phyloP scores from a whole-genome alignment of 2,797 vertebrate genomes.

The Knipowitschia caucasica region DNA sequence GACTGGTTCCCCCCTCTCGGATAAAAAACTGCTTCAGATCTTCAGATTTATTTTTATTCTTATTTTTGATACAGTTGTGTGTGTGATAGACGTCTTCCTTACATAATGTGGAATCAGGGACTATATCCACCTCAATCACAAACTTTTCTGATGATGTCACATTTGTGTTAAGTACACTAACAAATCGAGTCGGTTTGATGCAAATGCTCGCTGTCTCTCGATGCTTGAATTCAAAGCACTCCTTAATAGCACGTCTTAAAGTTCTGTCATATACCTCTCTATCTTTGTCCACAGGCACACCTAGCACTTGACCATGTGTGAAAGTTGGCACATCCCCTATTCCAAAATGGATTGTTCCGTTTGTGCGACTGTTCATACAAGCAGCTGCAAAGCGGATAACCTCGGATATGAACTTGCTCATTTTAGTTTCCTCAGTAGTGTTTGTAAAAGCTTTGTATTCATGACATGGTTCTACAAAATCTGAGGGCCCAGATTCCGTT shows the following conservation, averaged over 20 bases:
- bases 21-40: constrained; percentile 57
- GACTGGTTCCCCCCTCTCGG: constrained; percentile 54
- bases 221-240: constrained; percentile 48
- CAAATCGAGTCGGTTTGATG: constrained; percentile 63
- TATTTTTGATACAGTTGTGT: constrained; percentile 15
- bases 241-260: constrained; percentile 27
- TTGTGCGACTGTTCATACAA: constrained; percentile 73
- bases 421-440: constrained; percentile 29
- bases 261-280: constrained; percentile 48
- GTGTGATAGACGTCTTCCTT: constrained; percentile 40
- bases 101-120: constrained; percentile 51
- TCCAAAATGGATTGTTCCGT: constrained; percentile 76
- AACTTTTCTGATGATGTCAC: constrained; percentile 49
- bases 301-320: constrained; percentile 67
- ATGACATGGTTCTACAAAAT: constrained; percentile 69
- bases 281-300: constrained; percentile 42
- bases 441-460: constrained; percentile 67
- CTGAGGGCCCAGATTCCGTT: constrained; percentile 56
- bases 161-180: constrained; percentile 62
- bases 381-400: constrained; percentile 64
- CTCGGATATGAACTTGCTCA: constrained; percentile 55
- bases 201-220: constrained; percentile 46
- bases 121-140: constrained; percentile 74
- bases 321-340: constrained; percentile 59
- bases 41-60: too few species aligned